These are phyloP conservation scores for Lytechinus pictus DNA, from an alignment of 35 echinoderm and acorn worm species.

Conservation along the genomic window DNA sequence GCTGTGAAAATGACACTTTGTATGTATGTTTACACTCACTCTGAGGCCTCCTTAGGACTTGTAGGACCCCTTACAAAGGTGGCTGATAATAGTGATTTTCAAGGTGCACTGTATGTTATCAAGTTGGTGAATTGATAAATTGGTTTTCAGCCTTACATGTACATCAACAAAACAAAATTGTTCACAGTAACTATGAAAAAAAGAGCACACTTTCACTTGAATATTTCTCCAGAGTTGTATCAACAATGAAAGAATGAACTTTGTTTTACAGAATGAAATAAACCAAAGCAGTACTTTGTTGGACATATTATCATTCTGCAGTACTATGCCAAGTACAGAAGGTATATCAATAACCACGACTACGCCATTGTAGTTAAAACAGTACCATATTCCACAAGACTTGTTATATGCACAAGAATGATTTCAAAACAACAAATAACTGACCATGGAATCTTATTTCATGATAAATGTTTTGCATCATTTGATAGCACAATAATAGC, in stretches of 20 bases:
- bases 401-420: neutral
- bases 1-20: too few species aligned
- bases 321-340: neutral
- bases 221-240: neutral
- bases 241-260: neutral
- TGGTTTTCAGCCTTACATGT: neutral
- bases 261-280: neutral
- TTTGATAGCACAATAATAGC: neutral
- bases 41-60: too few species aligned
- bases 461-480: neutral
- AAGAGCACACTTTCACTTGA: neutral
- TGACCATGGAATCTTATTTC: neutral
- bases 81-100: neutral
- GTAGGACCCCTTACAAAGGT: too few species aligned
- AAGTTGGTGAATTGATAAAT: neutral
- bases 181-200: neutral
- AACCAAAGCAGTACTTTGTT: neutral
- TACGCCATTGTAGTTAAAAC: neutral
- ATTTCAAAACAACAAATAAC: neutral
- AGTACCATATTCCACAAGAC: neutral
- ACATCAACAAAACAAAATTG: neutral
- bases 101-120: neutral
- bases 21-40: too few species aligned
- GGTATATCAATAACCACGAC: neutral
- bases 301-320: constrained; percentile 3